Base-by-base conservation (phyloP, 2,797 vertebrate genomes). In the Eospalax fontanierii region DNA sequence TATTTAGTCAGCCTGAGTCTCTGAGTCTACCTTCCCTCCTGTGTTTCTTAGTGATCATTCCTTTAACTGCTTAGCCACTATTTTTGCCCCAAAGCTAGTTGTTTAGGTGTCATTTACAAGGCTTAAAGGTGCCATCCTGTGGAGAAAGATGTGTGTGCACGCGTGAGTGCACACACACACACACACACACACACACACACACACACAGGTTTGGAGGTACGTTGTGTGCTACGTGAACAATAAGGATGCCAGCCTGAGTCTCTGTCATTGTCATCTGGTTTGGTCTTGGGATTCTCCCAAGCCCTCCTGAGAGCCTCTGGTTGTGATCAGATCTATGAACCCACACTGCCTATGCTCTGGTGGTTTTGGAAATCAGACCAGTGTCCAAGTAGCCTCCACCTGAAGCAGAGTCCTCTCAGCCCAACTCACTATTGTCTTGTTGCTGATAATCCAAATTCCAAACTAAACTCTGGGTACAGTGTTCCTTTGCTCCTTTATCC, bases 61-160 rank as follows among this genome's bases (percentile, higher is more conserved):
- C 35, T 84, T 68, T 57, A 79, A 35, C 65, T 80, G 30, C 89
- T 76, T 63, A 46, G 59, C 73, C 35, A 18, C 10, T 83, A n/a
- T 14, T 61, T 26, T 71, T 71, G 26, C 61, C 24, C 59, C 24
- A 35, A 33, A 89, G 80, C 40, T 24, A 46, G 61, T 61, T 83
- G 21, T 40, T 90, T 74, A 46, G 21, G 9, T n/a, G n/a, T n/a
- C 73, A 88, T 92, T 95, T 90, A 54, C 0, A 81, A 97, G 95
- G 95, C 59, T 97, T 97, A 0, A 95, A 98, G 93, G 96, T 98
- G 96, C 97, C 97, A 97, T 95, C 98, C 98, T 97, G 97, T 98
- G 98, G 98, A 94, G 92, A 89, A 75, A 91, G 26, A 93, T 85
- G 65, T 15, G 21, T 0, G 0, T 11, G 11, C 46, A 50, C 46